Evolutionary conservation across 2,797 vertebrate species (phyloP).

Genomic region (Miichthys miiuy): DNA sequence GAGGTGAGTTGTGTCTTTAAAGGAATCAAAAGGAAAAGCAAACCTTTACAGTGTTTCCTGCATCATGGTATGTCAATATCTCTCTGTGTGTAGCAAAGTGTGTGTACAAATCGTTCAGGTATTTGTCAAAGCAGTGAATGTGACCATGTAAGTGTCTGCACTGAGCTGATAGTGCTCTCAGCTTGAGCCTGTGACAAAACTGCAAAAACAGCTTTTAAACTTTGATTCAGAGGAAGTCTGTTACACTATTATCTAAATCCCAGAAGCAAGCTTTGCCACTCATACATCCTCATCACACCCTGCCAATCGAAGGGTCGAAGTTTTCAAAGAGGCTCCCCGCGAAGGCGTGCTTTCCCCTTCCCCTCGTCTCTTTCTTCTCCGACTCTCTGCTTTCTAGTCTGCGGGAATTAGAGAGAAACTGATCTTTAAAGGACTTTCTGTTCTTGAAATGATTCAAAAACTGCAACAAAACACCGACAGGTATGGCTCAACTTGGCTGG

Average conservation of each 20-base stretch:
- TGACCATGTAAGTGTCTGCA: slow-evolving; percentile 54
- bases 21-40: slow-evolving; percentile 1
- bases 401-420: slow-evolving; percentile 38
- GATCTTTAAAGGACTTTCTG: slow-evolving; percentile 53
- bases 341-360: not conserved
- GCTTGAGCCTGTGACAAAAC: slow-evolving; percentile 48
- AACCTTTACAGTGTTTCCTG: not conserved
- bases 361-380: not conserved
- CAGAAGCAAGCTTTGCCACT: slow-evolving; percentile 48
- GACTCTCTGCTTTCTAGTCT: slow-evolving; percentile 20
- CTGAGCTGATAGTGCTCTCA: slow-evolving; percentile 62
- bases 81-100: not conserved
- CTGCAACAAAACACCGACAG: slow-evolving; percentile 48
- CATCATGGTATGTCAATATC: slow-evolving; percentile 15
- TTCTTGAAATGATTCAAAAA: slow-evolving; percentile 44
- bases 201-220: slow-evolving; percentile 42
- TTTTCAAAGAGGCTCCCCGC: slow-evolving; percentile 43
- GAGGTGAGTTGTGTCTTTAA: not conserved
- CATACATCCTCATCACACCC: slow-evolving; percentile 53
- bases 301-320: slow-evolving; percentile 46
- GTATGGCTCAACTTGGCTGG: slow-evolving; percentile 24
- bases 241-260: slow-evolving; percentile 63
- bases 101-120: slow-evolving; percentile 10
- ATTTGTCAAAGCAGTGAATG: slow-evolving; percentile 36
- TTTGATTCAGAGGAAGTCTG: slow-evolving; percentile 52